phyloP scores from a whole-genome alignment of 2,888 invertebrate species.

The Perizoma affinitatum region DNA sequence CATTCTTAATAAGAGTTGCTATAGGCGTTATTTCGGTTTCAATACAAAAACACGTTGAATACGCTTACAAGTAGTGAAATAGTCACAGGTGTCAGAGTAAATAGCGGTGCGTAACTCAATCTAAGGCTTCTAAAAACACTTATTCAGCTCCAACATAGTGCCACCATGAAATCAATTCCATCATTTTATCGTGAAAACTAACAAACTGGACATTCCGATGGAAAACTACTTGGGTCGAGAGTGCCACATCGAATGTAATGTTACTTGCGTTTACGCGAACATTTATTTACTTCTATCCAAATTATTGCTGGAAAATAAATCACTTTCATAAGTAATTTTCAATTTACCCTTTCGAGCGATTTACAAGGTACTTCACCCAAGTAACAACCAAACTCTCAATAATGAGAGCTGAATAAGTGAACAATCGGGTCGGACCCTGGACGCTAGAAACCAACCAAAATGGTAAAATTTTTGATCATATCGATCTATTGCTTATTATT shows the following conservation, averaged over 20 bases:
- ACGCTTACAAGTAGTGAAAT: too few species aligned
- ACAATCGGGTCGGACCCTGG: conserved; percentile 17
- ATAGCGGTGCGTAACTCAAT: too few species aligned
- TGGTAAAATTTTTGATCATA: too few species aligned
- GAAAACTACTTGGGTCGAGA: conserved; percentile 1
- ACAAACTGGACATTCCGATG: conserved; percentile 16
- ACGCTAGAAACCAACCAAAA: conserved; percentile 4
- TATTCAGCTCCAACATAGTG: conserved; percentile 28
- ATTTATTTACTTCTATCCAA: neutral
- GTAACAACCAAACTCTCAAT: conserved; percentile 10
- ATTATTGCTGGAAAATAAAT: conserved; percentile 17
- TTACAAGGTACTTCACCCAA: conserved; percentile 5
- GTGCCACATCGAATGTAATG: neutral
- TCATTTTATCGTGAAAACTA: conserved; percentile 1
- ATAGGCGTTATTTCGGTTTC: too few species aligned
- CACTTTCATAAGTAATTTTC: conserved; percentile 1
- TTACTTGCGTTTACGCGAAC: conserved; percentile 13
- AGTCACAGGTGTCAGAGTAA: too few species aligned
- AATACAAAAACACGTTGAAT: too few species aligned
- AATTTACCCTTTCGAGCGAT: neutral
- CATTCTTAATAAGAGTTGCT: too few species aligned
- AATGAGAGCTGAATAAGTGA: conserved; percentile 26
- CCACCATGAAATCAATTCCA: conserved; percentile 3
- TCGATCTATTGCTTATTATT: neutral
- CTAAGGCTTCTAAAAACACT: conserved; percentile 11